A percentile compares a stretch with the other conserved stretches of the same genome.
Evolutionary conservation across 2,797 vertebrate genomes (phyloP).

Genomic region (Channallabes apus): DNA sequence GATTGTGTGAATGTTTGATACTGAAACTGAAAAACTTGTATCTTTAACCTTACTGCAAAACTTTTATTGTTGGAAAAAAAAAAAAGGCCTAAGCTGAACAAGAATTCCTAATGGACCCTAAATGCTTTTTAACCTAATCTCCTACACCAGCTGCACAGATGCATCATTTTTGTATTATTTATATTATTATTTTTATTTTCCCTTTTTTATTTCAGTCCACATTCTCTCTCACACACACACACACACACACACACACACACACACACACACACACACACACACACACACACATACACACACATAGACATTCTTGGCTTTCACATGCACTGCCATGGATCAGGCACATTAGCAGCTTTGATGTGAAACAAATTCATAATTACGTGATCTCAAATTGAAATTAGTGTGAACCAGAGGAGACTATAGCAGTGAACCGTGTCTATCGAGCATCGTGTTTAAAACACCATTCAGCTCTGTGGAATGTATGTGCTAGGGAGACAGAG

Average conservation of each 20-base stretch:
- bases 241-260: no score
- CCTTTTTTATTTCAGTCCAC: background rate
- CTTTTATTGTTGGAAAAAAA: background rate
- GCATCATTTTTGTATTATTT: background rate
- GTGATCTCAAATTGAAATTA: slow-evolving; percentile 69
- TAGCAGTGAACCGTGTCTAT: slow-evolving; percentile 48
- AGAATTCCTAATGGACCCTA: background rate
- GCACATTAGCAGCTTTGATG: slow-evolving; percentile 62
- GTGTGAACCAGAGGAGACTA: slow-evolving; percentile 50
- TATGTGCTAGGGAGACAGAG: background rate
- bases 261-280: background rate
- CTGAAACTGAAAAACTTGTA: background rate
- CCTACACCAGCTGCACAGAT: background rate
- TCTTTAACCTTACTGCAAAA: no score
- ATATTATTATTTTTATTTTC: background rate
- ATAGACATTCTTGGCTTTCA: slow-evolving; percentile 2
- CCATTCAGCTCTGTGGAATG: background rate
- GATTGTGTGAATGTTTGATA: background rate
- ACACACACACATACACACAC: background rate
- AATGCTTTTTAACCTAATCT: slow-evolving; percentile 10
- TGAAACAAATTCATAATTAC: slow-evolving; percentile 71
- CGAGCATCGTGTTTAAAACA: slow-evolving; percentile 15
- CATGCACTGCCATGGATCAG: slow-evolving; percentile 50
- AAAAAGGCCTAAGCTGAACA: background rate
- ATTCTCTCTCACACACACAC: no score